These are phyloP conservation scores for Cossypha niveicapilla DNA, from an alignment of 2,797 vertebrate genomes.

Conservation along the genomic window DNA sequence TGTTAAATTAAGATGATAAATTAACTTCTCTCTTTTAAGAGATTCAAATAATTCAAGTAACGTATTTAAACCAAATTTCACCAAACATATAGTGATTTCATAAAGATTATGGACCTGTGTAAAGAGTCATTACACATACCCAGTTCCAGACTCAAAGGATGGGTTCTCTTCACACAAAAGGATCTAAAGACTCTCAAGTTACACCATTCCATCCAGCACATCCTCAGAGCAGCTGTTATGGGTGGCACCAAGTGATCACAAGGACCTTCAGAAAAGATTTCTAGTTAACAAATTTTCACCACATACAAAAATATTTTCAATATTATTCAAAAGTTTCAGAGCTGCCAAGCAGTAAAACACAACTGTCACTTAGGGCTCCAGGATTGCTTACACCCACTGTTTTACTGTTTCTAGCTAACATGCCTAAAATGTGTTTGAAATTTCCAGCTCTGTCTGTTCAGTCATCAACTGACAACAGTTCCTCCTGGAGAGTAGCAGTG, in stretches of 20 bases:
- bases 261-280: background rate
- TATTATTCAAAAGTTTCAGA: background rate
- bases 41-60: background rate
- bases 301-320: background rate
- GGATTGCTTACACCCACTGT: background rate
- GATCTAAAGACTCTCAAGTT: background rate
- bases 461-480: background rate
- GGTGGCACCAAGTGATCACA: background rate
- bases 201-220: background rate
- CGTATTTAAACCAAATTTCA: background rate
- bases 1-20: background rate
- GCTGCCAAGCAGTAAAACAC: background rate
- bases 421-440: conserved; percentile 28
- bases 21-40: background rate
- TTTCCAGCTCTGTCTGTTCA: conserved; percentile 5
- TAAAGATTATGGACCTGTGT: background rate
- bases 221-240: background rate
- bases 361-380: background rate
- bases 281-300: background rate
- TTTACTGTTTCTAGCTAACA: background rate
- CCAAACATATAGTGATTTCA: background rate
- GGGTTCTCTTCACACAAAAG: background rate
- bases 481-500: conserved; percentile 46
- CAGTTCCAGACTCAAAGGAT: background rate
- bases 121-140: background rate